A percentile compares a stretch with the other conserved stretches of the same genome.
Conservation (phyloP, 2,797 vertebrate species). For the Lindbergichthys nudifrons region DNA sequence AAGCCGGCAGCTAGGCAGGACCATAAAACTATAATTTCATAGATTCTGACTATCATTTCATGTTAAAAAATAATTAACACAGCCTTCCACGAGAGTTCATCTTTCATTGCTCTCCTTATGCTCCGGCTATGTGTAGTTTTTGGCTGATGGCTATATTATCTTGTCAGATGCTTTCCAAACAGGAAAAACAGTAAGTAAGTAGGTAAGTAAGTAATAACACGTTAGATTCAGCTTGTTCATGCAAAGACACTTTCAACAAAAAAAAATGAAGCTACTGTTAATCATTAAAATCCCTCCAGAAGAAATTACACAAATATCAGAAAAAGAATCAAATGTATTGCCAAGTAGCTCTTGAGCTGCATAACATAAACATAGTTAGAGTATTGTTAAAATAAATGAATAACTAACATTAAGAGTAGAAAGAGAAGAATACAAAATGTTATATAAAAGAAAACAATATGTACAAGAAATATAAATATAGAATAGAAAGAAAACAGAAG, state of each 20-base stretch:
- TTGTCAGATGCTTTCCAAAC: slow-evolving; percentile 41
- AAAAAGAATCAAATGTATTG: no score
- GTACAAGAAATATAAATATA: no score
- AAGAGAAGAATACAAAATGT: no score
- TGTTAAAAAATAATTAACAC: slow-evolving; percentile 72
- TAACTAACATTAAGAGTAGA: no score
- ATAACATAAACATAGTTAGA: no score
- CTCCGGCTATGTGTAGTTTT: slow-evolving; percentile 55
- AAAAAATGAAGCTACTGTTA: slow-evolving; percentile 1
- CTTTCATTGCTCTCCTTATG: slow-evolving; percentile 64
- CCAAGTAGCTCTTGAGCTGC: no score
- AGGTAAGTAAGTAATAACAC: slow-evolving; percentile 25
- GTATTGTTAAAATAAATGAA: no score
- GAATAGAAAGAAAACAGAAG: no score
- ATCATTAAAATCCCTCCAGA: slow-evolving; percentile 5
- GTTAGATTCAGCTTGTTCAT: slow-evolving; percentile 22
- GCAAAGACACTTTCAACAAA: slow-evolving; percentile 29
- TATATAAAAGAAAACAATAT: no score
- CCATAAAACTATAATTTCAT: slow-evolving; percentile 83
- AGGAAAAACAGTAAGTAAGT: slow-evolving; percentile 26
- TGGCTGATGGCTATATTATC: slow-evolving; percentile 60
- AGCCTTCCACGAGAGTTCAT: slow-evolving; percentile 70
- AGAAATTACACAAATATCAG: not conserved
- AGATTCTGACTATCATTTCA: slow-evolving; percentile 78
- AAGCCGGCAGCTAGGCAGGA: slow-evolving; percentile 75